Evolutionary conservation across 1,140 invertebrate species (phyloP).

Genomic region (Ceratina calcarata): DNA sequence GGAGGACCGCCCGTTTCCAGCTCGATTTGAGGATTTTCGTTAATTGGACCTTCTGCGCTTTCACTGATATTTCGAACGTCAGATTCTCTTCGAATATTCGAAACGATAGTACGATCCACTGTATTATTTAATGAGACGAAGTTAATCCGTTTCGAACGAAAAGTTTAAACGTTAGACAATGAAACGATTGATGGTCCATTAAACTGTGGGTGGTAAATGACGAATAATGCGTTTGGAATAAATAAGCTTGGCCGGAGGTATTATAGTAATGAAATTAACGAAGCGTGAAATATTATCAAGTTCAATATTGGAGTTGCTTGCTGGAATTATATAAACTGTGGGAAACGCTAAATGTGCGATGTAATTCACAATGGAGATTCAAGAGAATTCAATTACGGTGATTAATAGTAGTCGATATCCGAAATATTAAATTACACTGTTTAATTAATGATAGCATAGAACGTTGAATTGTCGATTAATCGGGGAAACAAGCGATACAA

Average conservation of each 20-base stretch:
- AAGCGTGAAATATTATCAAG: background rate
- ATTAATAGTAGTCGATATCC: background rate
- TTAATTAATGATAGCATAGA: background rate
- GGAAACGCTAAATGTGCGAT: background rate
- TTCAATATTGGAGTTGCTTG: background rate
- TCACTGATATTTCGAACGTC: background rate
- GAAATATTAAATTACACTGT: background rate
- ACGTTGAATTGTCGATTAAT: too few species aligned
- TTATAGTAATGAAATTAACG: conserved; percentile 5
- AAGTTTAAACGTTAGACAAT: too few species aligned
- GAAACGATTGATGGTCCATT: too few species aligned
- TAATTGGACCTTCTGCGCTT: background rate
- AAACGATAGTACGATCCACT: too few species aligned
- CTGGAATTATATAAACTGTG: background rate
- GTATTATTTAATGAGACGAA: too few species aligned
- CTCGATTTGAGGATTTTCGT: background rate
- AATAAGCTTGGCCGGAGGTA: background rate
- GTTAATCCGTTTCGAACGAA: too few species aligned
- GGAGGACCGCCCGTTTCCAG: background rate
- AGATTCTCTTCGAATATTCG: too few species aligned
- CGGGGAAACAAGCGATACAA: background rate
- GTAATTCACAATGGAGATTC: background rate
- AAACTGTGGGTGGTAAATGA: too few species aligned
- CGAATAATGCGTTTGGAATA: too few species aligned
- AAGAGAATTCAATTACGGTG: conserved; percentile 1